Evolutionary conservation across 2,113 vertebrate genomes (phyloP), one percentile per base, ranked within the genome.

Genomic region (Erythrolamprus reginae): DNA sequence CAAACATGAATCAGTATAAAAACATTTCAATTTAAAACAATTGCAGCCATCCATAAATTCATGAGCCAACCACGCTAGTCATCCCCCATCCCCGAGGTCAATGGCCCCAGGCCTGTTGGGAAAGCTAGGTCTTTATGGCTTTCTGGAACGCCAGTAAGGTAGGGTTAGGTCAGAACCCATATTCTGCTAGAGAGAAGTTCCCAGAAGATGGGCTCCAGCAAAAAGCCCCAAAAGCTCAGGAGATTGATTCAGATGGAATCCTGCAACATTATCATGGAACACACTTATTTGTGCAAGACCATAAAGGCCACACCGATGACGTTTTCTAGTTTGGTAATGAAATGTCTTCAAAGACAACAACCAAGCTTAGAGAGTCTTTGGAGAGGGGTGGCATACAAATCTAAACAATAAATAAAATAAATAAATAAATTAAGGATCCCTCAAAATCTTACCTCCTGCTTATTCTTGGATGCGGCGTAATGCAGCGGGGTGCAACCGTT

Each of bases 401-500:
- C n/a, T n/a, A n/a, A n/a, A n/a, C n/a, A n/a, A n/a, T n/a, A n/a
- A n/a, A n/a, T n/a, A n/a, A n/a, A n/a, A n/a, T n/a, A n/a, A n/a
- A n/a, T n/a, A n/a, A n/a, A n/a, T n/a, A n/a, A n/a, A 65, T 12
- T 28, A 28, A 65, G 28, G 28, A 65, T 13, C 58, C 28, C 28
- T 65, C 58, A 65, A 65, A n/a, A 65, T 89, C 93, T 28, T 96
- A 99, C 99, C 98, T 99, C 98, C 86, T 98, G 98, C 96, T 97
- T 96, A 93, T 98, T 98, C 97, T 98, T 99, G 5, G 99, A 99
- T 56, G 99, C 98, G 1, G 99, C 99, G 28, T 99, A 99, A 95
- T 99, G 99, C 91, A 99, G 96, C 50, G 99, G 97, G 0, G 99
- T 99, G 91, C 99, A 99, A 92, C 99, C 98, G 2, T 98, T 99